Evolutionary conservation across 1,140 invertebrate genomes (phyloP).

Genomic region (Acyrthosiphon pisum): DNA sequence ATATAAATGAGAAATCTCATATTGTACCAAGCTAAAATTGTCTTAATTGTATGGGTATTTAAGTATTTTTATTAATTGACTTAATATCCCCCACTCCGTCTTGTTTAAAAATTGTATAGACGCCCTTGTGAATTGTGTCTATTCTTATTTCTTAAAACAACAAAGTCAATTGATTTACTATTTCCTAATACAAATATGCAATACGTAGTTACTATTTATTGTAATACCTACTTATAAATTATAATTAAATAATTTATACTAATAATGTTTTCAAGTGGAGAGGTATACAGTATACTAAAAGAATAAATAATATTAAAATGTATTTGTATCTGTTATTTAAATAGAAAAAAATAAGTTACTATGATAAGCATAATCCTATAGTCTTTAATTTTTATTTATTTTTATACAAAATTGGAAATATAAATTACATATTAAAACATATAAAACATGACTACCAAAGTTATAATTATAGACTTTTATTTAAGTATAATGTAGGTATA

Average conservation of each 20-base stretch:
- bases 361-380: background rate
- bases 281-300: background rate
- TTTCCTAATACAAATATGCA: background rate
- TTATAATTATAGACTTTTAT: background rate
- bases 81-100: too few relatives aligned
- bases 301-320: background rate
- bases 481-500: background rate
- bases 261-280: background rate
- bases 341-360: background rate
- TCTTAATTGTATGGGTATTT: background rate
- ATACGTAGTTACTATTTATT: background rate
- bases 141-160: background rate
- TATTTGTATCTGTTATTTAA: background rate
- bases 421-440: background rate
- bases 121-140: background rate
- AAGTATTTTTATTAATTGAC: too few relatives aligned
- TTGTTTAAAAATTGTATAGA: background rate
- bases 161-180: background rate
- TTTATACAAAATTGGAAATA: background rate
- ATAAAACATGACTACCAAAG: background rate
- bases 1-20: background rate
- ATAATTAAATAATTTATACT: background rate
- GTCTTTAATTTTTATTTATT: background rate
- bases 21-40: background rate
- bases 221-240: background rate